Base-by-base conservation (phyloP, 2,888 invertebrate species). In the Synergus gifuensis region DNA sequence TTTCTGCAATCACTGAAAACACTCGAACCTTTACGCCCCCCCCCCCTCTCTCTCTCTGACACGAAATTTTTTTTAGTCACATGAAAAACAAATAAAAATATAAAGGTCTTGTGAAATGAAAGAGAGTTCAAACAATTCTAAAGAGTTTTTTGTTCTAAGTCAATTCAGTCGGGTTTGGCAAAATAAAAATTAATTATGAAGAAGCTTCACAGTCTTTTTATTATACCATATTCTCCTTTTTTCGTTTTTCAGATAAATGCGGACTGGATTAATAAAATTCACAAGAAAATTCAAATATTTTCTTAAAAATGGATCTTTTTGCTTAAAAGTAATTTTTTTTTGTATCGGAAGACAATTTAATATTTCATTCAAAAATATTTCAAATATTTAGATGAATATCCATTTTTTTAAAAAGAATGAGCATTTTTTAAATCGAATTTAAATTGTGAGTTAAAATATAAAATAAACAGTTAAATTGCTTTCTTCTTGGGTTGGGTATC, bases 1-100 rank as follows among this genome's bases (percentile, higher is more conserved):
- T 64, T 76, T 76, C 64, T 64, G 64, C 76, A 76, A 60, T 76
- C 76, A n/a, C 62, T 44, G 76, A 76, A 76, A 76, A 76, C 42
- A 62, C 60, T 22, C 14, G 58, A 16, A 36, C 28, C 46, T 46
- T 46, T 46, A 46, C 46, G 4, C 36, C 5, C 28, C 2, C 2
- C 2, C 28, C 2, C 60, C 28, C 60, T 60, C 12, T 60, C 60
- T 60, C 22, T 60, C 4, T 60, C 60, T 60, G 60, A 60, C 12
- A 28, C 60, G 11, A 12, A 12, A 60, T 60, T 60, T 60, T 60
- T 58, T 60, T 22, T n/a, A n/a, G 12, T 22, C 22, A 22, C 22
- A 14, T 60, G 11, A 60, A 60, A 22, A 60, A 22, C 18, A 60
- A 60, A 60, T 60, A 60, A 22, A 60, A 60, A 60, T 60, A 4